phyloP scores from a whole-genome alignment of 2,113 vertebrate genomes.

The Eulemur rufifrons region DNA sequence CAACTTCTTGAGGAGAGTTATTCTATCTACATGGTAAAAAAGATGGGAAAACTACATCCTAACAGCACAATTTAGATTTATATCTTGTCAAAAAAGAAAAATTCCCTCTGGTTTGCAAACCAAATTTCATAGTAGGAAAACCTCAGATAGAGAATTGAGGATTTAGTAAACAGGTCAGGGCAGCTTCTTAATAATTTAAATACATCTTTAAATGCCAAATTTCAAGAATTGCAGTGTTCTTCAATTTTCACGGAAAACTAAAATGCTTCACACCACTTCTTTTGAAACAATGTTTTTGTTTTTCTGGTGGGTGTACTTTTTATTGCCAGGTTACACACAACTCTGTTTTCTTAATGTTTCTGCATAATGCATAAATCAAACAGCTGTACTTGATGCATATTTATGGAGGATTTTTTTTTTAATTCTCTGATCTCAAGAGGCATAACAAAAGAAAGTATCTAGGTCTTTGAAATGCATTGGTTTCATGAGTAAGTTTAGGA shows the following conservation, averaged over 20 bases:
- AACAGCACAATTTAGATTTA: neutral
- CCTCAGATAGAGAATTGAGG: neutral
- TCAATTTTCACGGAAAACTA: constrained; percentile 11
- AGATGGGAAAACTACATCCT: neutral
- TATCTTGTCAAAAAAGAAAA: neutral
- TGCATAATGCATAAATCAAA: constrained; percentile 46
- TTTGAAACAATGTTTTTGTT: neutral
- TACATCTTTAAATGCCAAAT: neutral
- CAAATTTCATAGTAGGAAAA: neutral
- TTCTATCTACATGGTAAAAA: neutral
- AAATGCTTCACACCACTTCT: neutral
- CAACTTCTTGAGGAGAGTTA: neutral
- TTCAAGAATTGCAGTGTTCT: neutral
- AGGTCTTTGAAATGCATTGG: constrained; percentile 30
- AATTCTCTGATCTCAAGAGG: constrained; percentile 38
- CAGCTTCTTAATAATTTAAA: neutral
- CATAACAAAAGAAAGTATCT: neutral
- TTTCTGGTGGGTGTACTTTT: neutral
- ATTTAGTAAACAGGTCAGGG: neutral
- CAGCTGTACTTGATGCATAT: constrained; percentile 31
- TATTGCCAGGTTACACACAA: constrained; percentile 5
- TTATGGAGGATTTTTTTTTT: neutral
- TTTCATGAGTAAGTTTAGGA: neutral
- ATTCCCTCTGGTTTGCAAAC: neutral
- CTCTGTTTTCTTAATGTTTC: constrained; percentile 38